Conservation (phyloP, 2,797 vertebrate genomes). For the Epinephelus awoara region DNA sequence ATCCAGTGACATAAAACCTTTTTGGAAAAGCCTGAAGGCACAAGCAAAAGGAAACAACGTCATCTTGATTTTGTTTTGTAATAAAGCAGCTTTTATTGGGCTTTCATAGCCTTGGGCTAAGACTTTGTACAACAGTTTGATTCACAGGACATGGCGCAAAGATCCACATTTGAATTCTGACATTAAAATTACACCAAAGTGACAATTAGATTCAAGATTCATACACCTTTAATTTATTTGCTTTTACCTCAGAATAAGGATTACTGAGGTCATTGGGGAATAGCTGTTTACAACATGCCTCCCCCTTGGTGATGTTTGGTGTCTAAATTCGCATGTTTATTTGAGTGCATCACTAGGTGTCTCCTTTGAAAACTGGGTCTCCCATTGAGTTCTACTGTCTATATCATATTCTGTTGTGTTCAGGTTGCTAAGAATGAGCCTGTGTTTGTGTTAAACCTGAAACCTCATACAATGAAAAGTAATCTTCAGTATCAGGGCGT, state of each 20-base stretch:
- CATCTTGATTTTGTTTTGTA: background rate
- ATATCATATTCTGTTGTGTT: constrained; percentile 69
- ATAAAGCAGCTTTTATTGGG: background rate
- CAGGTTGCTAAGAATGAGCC: constrained; percentile 58
- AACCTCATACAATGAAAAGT: constrained; percentile 72
- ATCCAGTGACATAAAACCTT: background rate
- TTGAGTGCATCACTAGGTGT: constrained; percentile 42
- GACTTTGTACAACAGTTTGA: background rate
- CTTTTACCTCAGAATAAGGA: background rate
- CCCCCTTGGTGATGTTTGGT: constrained; percentile 37
- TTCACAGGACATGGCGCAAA: background rate
- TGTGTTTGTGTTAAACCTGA: constrained; percentile 73
- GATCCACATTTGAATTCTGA: background rate
- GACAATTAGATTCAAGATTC: background rate
- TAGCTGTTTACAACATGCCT: constrained; percentile 47
- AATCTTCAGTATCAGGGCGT: constrained; percentile 78
- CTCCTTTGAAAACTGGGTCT: constrained; percentile 74
- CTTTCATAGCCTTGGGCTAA: background rate
- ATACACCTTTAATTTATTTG: background rate
- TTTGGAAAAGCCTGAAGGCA: background rate
- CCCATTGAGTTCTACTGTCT: constrained; percentile 68
- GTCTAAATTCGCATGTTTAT: constrained; percentile 57
- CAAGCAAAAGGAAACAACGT: background rate
- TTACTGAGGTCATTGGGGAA: constrained; percentile 45
- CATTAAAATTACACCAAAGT: background rate